Percentiles rank a stretch among this genome's conserved stretches.
Conservation (phyloP, 1,140 invertebrate species). For the Octopus sinensis region DNA sequence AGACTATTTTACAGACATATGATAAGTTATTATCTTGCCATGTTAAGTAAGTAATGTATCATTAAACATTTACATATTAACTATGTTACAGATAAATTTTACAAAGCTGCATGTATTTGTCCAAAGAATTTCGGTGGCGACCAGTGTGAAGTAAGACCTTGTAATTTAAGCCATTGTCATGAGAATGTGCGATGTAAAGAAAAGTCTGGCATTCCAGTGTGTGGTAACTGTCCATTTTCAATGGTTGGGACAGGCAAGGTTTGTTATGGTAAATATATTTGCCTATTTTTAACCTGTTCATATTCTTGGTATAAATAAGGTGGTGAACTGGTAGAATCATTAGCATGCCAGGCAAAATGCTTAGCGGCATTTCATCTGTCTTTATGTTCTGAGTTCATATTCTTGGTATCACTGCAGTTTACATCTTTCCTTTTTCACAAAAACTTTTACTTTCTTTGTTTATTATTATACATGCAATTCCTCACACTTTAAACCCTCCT, state of each 20-base stretch:
- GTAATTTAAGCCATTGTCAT: conserved; percentile 6
- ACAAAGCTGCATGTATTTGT: background rate
- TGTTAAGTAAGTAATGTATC: background rate
- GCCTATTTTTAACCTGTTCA: background rate
- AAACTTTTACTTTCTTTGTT: too few relatives aligned
- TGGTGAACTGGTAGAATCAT: too few relatives aligned
- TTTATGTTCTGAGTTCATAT: too few relatives aligned
- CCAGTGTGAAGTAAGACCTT: conserved; percentile 10
- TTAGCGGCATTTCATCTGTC: too few relatives aligned
- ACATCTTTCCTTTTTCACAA: too few relatives aligned
- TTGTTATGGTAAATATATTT: conserved; percentile 4
- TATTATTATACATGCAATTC: too few relatives aligned
- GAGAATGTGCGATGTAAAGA: background rate
- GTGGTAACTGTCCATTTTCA: background rate
- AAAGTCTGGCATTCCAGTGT: background rate
- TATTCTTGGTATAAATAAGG: too few relatives aligned
- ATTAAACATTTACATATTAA: background rate
- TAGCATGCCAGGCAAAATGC: too few relatives aligned
- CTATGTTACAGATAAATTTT: background rate
- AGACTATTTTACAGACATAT: too few relatives aligned
- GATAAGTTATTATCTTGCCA: too few relatives aligned
- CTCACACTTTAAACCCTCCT: too few relatives aligned
- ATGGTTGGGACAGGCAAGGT: conserved; percentile 5
- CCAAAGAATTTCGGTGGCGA: conserved; percentile 1
- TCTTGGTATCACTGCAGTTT: too few relatives aligned